phyloP scores from a whole-genome alignment of 2,888 invertebrate genomes.

The Drosophila subsilvestris region DNA sequence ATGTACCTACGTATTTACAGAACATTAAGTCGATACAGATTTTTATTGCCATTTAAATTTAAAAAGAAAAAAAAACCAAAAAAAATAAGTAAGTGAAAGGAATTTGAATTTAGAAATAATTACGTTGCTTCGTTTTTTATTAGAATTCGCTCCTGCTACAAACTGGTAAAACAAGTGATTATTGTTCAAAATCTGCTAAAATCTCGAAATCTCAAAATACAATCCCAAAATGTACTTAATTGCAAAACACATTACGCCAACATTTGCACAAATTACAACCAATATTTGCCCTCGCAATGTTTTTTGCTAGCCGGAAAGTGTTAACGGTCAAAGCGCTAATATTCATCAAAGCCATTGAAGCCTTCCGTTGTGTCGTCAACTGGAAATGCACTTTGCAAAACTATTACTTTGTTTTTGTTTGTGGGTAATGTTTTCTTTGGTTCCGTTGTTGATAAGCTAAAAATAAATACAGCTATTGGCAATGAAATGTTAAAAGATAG shows the following conservation, averaged over 20 bases:
- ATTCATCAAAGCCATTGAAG: neutral
- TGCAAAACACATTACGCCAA: conserved; percentile 12
- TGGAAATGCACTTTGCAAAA: neutral
- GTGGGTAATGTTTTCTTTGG: conserved; percentile 5
- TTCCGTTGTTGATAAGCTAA: conserved; percentile 24
- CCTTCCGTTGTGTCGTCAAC: neutral
- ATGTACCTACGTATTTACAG: too few relatives aligned
- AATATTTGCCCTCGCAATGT: neutral
- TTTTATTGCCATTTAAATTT: neutral
- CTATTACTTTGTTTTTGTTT: conserved; percentile 2
- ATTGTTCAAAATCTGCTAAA: neutral
- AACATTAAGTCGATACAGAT: too few relatives aligned
- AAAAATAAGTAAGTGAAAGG: neutral
- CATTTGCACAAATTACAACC: conserved; percentile 3
- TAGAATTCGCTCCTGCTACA: neutral
- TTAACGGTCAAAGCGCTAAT: neutral
- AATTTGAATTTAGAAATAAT: neutral
- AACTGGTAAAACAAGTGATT: neutral
- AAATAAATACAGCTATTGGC: neutral
- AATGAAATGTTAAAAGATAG: conserved; percentile 14
- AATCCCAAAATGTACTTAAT: conserved; percentile 4
- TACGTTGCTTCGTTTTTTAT: neutral
- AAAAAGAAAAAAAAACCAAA: neutral
- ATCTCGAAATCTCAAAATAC: neutral
- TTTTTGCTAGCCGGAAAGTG: conserved; percentile 8